Evolutionary conservation across 1,140 invertebrate genomes (phyloP).

Genomic region (Scaptomyza pallida): DNA sequence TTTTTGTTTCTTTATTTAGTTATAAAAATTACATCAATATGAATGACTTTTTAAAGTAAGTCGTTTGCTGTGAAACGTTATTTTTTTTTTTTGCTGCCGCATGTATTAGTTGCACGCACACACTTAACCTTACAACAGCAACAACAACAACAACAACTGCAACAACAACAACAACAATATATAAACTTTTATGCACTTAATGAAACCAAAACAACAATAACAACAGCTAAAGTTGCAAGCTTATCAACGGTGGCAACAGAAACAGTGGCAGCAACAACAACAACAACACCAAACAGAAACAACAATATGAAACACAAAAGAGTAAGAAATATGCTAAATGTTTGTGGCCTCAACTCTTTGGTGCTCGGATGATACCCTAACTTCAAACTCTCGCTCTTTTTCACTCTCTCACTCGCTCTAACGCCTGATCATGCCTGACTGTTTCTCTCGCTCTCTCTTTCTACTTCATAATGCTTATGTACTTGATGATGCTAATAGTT

Average conservation of each 20-base stretch:
- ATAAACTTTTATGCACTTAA: conserved; percentile 16
- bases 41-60: conserved; percentile 83
- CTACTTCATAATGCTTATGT: conserved; percentile 17
- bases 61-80: conserved; percentile 62
- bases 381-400: conserved; percentile 27
- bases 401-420: conserved; percentile 35
- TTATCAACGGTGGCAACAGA: conserved; percentile 16
- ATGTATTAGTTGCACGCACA: conserved; percentile 63
- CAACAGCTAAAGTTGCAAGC: conserved; percentile 17
- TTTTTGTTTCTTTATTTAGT: conserved; percentile 65
- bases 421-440: conserved; percentile 7
- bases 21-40: conserved; percentile 84
- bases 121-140: conserved; percentile 46
- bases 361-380: conserved; percentile 7
- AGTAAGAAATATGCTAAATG: conserved; percentile 47
- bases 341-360: conserved; percentile 23
- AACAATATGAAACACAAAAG: conserved; percentile 11
- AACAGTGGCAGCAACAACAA: conserved; percentile 14
- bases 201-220: neutral
- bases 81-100: conserved; percentile 20
- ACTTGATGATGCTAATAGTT: conserved; percentile 16
- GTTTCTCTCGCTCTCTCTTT: conserved; percentile 10
- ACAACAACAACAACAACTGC: neutral
- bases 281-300: conserved; percentile 22
- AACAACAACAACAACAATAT: conserved; percentile 28